Evolutionary conservation across 2,797 vertebrate species (phyloP).

Genomic region (Phoeniculus purpureus): DNA sequence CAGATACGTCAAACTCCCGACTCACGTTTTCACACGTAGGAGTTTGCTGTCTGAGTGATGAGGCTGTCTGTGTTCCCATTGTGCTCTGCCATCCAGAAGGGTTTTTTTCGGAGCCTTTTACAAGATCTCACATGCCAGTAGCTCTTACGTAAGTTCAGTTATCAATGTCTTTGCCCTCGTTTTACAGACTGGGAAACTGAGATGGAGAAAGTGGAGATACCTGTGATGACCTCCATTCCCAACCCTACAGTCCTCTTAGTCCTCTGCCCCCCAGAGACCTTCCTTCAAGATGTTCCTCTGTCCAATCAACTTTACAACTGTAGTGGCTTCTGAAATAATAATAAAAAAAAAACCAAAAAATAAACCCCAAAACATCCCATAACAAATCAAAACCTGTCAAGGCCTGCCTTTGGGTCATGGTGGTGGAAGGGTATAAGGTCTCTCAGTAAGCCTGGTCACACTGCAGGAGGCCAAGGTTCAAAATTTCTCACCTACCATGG

Average conservation of each 20-base stretch:
- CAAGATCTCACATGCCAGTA: neutral
- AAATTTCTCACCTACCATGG: neutral
- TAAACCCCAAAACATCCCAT: neutral
- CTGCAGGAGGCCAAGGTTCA: neutral
- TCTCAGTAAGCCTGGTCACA: neutral
- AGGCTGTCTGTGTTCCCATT: slow-evolving; percentile 52
- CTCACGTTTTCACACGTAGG: slow-evolving; percentile 56
- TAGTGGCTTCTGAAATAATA: neutral
- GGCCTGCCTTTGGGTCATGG: neutral
- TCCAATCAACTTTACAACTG: neutral
- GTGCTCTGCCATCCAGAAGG: slow-evolving; percentile 43
- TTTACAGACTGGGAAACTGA: neutral
- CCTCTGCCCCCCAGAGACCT: neutral
- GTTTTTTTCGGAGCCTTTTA: neutral
- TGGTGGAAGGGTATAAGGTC: neutral
- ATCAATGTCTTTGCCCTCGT: neutral
- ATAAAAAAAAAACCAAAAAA: neutral
- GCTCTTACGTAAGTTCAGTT: slow-evolving; percentile 21
- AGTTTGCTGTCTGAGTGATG: slow-evolving; percentile 54
- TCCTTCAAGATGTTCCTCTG: neutral
- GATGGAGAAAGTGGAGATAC: neutral
- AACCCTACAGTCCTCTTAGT: neutral
- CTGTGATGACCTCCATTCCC: neutral
- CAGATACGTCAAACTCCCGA: slow-evolving; percentile 44
- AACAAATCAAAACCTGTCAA: neutral